phyloP scores from a whole-genome alignment of 2,113 vertebrate genomes.

The Athene cunicularia region DNA sequence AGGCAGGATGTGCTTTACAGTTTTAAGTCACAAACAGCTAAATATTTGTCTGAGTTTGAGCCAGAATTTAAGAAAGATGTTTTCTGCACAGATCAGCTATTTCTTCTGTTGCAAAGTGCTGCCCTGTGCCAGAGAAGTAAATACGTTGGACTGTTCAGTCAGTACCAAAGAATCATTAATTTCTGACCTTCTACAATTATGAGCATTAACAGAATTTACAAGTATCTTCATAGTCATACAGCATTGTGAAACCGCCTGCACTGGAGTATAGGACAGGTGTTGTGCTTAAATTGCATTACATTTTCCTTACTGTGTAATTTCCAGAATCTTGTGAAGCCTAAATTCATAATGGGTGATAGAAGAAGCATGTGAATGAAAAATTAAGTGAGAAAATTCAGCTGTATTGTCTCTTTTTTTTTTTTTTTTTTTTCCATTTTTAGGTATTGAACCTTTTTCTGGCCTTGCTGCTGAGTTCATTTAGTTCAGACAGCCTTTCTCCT shows the following conservation, averaged over 20 bases:
- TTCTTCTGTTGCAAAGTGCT: not conserved
- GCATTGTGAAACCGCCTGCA: not conserved
- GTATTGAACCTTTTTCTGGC: conserved; percentile 97
- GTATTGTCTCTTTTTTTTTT: not conserved
- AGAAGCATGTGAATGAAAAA: not conserved
- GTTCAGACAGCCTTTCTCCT: conserved; percentile 90
- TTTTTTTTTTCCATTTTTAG: conserved; percentile 57
- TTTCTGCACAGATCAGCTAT: not conserved
- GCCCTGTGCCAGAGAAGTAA: not conserved
- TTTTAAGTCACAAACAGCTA: not conserved
- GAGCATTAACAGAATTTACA: not conserved
- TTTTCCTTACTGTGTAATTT: not conserved
- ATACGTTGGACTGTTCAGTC: not conserved
- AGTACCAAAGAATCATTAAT: not conserved
- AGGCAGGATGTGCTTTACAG: rapidly evolving
- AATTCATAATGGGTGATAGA: not conserved
- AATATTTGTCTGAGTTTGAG: not conserved
- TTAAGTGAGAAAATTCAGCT: not conserved
- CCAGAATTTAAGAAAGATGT: not conserved
- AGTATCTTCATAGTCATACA: not conserved
- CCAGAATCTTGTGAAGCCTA: not conserved
- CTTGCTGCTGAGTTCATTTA: conserved; percentile 95
- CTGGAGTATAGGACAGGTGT: not conserved
- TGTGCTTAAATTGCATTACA: not conserved
- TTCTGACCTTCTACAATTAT: not conserved